These are phyloP conservation scores for Puffinus mauretanicus DNA, from an alignment of 2,113 vertebrate genomes.

Conservation along the genomic window DNA sequence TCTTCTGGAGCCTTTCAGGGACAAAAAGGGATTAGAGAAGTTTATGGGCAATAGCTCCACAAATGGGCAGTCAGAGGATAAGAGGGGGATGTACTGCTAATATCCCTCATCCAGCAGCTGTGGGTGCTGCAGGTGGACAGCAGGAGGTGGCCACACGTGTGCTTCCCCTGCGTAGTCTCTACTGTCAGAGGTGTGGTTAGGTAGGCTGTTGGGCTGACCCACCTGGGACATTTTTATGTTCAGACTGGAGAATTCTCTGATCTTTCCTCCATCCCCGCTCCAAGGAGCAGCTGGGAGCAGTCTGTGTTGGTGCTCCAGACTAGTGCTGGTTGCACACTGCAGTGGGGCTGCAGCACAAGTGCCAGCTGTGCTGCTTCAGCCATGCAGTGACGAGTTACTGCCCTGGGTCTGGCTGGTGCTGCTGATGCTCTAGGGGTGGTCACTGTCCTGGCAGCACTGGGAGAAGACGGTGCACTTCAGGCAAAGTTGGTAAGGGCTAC, in stretches of 20 bases:
- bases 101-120: background rate
- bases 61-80: background rate
- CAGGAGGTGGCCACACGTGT: background rate
- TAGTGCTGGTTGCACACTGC: background rate
- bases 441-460: background rate
- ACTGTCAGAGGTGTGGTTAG: background rate
- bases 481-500: background rate
- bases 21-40: background rate
- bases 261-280: background rate
- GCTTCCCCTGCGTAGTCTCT: fast-evolving
- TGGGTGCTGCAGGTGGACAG: background rate
- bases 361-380: fast-evolving
- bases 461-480: background rate
- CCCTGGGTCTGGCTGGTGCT: background rate
- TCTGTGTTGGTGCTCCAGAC: background rate
- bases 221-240: background rate
- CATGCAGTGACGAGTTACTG: background rate
- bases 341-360: background rate
- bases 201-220: background rate
- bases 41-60: background rate
- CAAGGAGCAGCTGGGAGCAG: background rate
- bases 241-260: background rate
- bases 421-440: background rate
- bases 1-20: background rate
- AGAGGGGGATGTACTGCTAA: background rate